Evolutionary conservation across 2,797 vertebrate species (phyloP).

Genomic region (Rhabdomys pumilio): DNA sequence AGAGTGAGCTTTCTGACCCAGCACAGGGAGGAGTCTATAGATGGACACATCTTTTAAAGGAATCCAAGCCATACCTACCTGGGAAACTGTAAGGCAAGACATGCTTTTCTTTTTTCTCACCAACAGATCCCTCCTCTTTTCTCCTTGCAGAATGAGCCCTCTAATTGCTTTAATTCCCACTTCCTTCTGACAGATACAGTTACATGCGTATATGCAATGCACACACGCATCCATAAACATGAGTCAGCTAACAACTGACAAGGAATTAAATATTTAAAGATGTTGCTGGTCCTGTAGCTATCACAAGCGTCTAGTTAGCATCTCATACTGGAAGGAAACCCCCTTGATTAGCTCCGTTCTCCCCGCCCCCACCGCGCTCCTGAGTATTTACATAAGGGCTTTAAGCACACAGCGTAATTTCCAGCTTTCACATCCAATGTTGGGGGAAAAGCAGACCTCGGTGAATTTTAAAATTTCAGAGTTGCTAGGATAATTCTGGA

Average conservation of each 20-base stretch:
- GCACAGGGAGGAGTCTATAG: neutral
- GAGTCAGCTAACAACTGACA: conserved; percentile 75
- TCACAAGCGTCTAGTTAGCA: conserved; percentile 70
- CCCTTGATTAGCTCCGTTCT: conserved; percentile 34
- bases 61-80: neutral
- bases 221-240: conserved; percentile 67
- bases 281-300: conserved; percentile 69
- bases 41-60: neutral
- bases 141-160: conserved; percentile 36
- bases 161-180: conserved; percentile 64
- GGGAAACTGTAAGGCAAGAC: neutral
- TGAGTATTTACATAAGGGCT: conserved; percentile 77
- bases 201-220: conserved; percentile 23
- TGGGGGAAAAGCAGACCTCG: conserved; percentile 75
- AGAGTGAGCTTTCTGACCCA: neutral
- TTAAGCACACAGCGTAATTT: conserved; percentile 75
- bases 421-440: conserved; percentile 80
- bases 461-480: conserved; percentile 83
- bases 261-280: conserved; percentile 80
- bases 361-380: neutral
- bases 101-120: conserved; percentile 23
- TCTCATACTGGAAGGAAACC: conserved; percentile 44
- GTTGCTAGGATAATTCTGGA: conserved; percentile 82
- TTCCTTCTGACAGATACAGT: conserved; percentile 63
- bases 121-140: conserved; percentile 40